Evolutionary conservation across 2,888 invertebrate genomes (phyloP).

Genomic region (Acronicta leporina): DNA sequence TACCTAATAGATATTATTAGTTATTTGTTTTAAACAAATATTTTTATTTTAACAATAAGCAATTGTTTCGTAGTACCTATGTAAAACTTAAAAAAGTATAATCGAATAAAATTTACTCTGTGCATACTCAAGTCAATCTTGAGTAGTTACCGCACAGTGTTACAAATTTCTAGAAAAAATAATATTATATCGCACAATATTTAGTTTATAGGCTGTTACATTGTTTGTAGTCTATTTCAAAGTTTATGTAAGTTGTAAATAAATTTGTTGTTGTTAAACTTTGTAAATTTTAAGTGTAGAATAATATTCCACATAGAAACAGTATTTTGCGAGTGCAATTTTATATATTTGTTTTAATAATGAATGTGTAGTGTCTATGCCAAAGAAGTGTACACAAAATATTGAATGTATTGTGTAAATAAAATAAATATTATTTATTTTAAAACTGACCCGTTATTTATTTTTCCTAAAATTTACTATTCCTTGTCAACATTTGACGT

Average conservation of each 20-base stretch:
- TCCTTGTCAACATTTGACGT: too few species aligned
- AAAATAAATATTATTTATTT: conserved; percentile 73
- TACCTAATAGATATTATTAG: conserved; percentile 16
- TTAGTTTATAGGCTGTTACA: conserved; percentile 62
- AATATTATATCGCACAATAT: conserved; percentile 54
- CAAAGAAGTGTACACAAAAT: conserved; percentile 86
- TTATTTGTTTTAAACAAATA: conserved; percentile 38
- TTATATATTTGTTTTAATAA: conserved; percentile 63
- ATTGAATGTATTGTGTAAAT: conserved; percentile 69
- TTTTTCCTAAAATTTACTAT: background rate
- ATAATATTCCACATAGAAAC: conserved; percentile 62
- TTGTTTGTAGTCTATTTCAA: conserved; percentile 66
- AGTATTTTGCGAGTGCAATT: conserved; percentile 86
- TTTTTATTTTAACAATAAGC: conserved; percentile 7
- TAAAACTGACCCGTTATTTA: conserved; percentile 17
- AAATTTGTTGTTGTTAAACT: conserved; percentile 68
- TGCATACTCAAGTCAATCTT: too few species aligned
- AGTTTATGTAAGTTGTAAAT: conserved; percentile 69
- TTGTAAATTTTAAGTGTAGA: conserved; percentile 65
- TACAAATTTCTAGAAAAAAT: conserved; percentile 9
- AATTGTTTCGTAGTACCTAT: background rate
- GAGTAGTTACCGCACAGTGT: conserved; percentile 2
- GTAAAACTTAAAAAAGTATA: background rate
- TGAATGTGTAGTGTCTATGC: conserved; percentile 82
- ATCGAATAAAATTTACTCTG: conserved; percentile 14